Percentiles rank a stretch among this genome's conserved stretches.
These are phyloP conservation scores for Acronicta alni DNA, from an alignment of 2,888 invertebrate genomes.

Conservation along the genomic window DNA sequence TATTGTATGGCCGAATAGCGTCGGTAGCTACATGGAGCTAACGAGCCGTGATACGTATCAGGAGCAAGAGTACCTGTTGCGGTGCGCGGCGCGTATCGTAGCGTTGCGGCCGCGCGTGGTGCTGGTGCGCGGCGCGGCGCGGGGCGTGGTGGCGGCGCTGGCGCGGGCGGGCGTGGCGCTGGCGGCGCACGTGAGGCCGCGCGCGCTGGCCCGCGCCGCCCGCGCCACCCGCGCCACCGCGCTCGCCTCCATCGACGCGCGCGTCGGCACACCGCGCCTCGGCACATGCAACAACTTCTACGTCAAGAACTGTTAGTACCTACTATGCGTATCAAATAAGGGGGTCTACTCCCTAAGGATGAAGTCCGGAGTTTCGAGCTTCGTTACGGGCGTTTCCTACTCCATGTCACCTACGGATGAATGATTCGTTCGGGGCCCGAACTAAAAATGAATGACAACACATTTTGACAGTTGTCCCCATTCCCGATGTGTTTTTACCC, in stretches of 20 bases:
- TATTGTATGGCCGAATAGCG: too few relatives aligned
- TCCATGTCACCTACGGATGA: too few relatives aligned
- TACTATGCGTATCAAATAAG: too few relatives aligned
- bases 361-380: too few relatives aligned
- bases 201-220: conserved; percentile 89
- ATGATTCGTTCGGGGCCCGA: too few relatives aligned
- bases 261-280: conserved; percentile 94
- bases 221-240: conserved; percentile 95
- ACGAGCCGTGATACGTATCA: too few relatives aligned
- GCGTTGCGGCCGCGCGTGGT: conserved; percentile 96
- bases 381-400: too few relatives aligned
- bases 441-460: too few relatives aligned
- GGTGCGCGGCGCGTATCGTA: conserved; percentile 95
- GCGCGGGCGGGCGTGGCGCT: conserved; percentile 92
- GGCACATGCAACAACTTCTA: conserved; percentile 96
- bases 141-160: conserved; percentile 95
- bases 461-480: too few relatives aligned
- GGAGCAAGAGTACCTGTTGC: conserved; percentile 95
- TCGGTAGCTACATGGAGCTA: too few relatives aligned
- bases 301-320: conserved; percentile 81
- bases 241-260: conserved; percentile 96
- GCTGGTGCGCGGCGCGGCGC: conserved; percentile 96
- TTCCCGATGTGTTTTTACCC: too few relatives aligned
- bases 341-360: too few relatives aligned
- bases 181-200: conserved; percentile 94